Percentiles rank a stretch among this genome's conserved stretches.
phyloP scores from a whole-genome alignment of 2,113 vertebrate genomes.

The Toxotes chatareus region DNA sequence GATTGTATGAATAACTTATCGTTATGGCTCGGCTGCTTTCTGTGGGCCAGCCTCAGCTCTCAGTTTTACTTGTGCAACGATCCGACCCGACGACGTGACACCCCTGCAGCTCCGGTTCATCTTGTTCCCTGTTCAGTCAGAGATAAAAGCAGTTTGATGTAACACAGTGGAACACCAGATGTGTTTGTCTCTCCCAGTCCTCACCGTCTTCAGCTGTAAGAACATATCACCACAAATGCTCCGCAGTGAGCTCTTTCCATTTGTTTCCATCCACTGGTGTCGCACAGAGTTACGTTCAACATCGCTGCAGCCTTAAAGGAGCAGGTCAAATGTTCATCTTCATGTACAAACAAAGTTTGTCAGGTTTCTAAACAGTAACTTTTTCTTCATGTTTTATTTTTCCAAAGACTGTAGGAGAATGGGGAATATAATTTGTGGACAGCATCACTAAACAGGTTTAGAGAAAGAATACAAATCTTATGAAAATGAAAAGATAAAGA shows the following conservation, averaged over 20 bases:
- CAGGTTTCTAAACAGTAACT: not conserved
- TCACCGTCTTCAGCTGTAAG: slow-evolving; percentile 2
- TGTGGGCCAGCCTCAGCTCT: not conserved
- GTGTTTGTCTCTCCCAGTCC: slow-evolving; percentile 40
- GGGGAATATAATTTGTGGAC: not conserved
- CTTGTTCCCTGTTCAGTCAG: slow-evolving; percentile 8
- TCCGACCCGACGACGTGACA: not conserved
- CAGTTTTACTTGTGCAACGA: not conserved
- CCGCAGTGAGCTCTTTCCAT: slow-evolving; percentile 18
- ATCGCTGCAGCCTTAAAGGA: not conserved
- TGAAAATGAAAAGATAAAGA: not conserved
- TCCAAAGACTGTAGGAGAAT: not conserved
- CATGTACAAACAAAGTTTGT: not conserved
- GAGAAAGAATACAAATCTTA: not conserved
- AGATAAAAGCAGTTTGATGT: slow-evolving; percentile 62
- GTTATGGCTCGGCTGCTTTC: not conserved
- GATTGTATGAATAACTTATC: not conserved
- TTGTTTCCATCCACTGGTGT: slow-evolving; percentile 30
- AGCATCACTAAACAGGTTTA: not conserved
- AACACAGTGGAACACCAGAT: slow-evolving; percentile 29
- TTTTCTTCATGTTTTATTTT: not conserved
- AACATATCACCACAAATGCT: slow-evolving; percentile 22
- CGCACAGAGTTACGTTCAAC: slow-evolving; percentile 2
- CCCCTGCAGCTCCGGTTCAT: slow-evolving; percentile 11
- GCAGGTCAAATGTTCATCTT: not conserved